Evolutionary conservation across 2,888 invertebrate species (phyloP), one percentile per base, ranked within the genome.

Genomic region (Diplazon laetatorius): DNA sequence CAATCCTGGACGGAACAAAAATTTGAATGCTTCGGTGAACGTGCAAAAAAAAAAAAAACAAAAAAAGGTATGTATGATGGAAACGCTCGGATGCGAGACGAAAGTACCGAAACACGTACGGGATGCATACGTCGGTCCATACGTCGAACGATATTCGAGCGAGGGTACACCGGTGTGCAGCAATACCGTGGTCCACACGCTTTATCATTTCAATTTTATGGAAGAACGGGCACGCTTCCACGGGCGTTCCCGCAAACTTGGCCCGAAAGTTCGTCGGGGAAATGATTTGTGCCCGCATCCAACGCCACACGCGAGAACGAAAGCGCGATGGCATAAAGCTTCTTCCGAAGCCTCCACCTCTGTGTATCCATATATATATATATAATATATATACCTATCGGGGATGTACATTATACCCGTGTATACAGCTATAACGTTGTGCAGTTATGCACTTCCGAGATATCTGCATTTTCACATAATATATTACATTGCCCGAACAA

Each of bases 131-230:
- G 46, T 46, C 39, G 10, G 25, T 16, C 16, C 20, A 42, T 25
- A 73, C 68, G 65, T 62, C 65, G 52, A 72, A 55, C 65, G 52
- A 69, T 35, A 60, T 72, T 62, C 46, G 39, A 46, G 37, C 42
- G 44, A 63, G 63, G 35, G 25, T 42, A 55, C 44, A 60, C n/a
- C n/a, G 60, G 55, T 30, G 30, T 55, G 55, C 42, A 42, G 52
- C 66, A 42, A 42, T 52, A 12, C 42, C 22, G 52, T 42, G 25
- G 39, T 42, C 76, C 83, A 82, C 85, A 77, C 82, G 83, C 86
- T 87, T 89, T 89, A 89, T 90, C 90, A 89, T 89, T 88, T 85
- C 89, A 90, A 90, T 90, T 90, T 90, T 88, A 88, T 88, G 87
- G 86, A 80, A 84, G 85, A 86, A 76, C 84, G 82, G 83, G 84